These are phyloP conservation scores for Perca fluviatilis DNA, from an alignment of 2,113 vertebrate genomes.

Conservation along the genomic window DNA sequence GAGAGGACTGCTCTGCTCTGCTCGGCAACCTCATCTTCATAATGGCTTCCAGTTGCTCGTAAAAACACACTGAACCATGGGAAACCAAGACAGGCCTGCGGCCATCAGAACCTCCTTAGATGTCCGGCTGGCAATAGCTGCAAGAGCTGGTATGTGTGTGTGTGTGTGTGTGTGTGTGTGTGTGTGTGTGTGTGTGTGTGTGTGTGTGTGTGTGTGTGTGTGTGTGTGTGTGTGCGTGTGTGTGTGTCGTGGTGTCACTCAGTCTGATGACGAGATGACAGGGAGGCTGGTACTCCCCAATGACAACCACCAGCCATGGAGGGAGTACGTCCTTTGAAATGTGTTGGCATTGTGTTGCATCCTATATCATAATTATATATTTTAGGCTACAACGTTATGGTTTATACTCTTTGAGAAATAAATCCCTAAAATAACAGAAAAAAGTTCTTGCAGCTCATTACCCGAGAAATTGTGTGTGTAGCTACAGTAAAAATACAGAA, in stretches of 20 bases:
- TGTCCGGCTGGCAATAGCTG: constrained; percentile 26
- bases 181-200: no score
- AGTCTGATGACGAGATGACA: not conserved
- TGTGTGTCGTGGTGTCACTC: not conserved
- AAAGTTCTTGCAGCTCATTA: no score
- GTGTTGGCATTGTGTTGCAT: not conserved
- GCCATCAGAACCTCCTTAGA: constrained; percentile 63
- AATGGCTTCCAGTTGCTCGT: constrained; percentile 87
- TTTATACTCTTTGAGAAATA: no score
- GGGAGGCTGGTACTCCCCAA: not conserved
- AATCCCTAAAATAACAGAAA: no score
- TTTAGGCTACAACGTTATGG: no score
- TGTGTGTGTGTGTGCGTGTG: not conserved
- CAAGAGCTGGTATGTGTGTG: constrained; percentile 3
- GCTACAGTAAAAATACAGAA: no score
- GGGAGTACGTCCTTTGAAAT: not conserved
- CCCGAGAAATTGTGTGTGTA: no score
- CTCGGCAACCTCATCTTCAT: constrained; percentile 82
- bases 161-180: not conserved
- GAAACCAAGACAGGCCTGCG: constrained; percentile 74
- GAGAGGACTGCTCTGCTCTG: constrained; percentile 74
- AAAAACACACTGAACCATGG: constrained; percentile 78
- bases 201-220: not conserved
- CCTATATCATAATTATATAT: no score
- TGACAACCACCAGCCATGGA: not conserved